phyloP scores from a whole-genome alignment of 2,888 invertebrate species.

The Psylliodes chrysocephalus region DNA sequence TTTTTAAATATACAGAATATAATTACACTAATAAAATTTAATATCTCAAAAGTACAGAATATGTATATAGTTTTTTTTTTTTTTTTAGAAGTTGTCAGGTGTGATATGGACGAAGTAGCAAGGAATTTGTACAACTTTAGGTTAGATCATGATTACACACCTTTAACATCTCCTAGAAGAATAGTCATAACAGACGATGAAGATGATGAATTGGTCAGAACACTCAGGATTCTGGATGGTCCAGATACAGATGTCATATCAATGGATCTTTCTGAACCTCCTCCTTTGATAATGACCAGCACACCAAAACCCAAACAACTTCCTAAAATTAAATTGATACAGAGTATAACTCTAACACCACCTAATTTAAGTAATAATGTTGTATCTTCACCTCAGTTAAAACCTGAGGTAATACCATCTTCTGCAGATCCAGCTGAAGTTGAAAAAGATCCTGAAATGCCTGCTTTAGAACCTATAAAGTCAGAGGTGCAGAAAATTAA shows the following conservation, averaged over 20 bases:
- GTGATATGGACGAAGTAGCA: conserved; percentile 63
- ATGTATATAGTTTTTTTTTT: too few species aligned
- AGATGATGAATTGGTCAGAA: conserved; percentile 61
- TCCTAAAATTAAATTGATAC: conserved; percentile 43
- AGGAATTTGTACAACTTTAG: conserved; percentile 69
- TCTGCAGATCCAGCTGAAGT: conserved; percentile 7
- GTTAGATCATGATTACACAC: conserved; percentile 86
- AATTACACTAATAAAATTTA: too few species aligned
- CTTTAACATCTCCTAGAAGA: conserved; percentile 74
- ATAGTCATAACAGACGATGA: conserved; percentile 38
- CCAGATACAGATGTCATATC: conserved; percentile 40
- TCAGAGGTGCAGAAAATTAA: not conserved
- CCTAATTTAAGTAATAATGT: conserved; percentile 25
- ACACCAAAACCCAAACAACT: conserved; percentile 34
- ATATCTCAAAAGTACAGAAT: too few species aligned
- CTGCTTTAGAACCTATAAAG: conserved; percentile 1
- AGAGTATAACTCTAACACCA: conserved; percentile 40
- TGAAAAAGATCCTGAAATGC: conserved; percentile 12
- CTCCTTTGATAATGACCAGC: conserved; percentile 37
- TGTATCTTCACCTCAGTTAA: conserved; percentile 9
- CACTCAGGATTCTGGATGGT: conserved; percentile 60
- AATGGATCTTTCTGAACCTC: conserved; percentile 33
- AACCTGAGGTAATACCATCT: conserved; percentile 18
- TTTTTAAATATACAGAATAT: too few species aligned
- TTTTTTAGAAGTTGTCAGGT: conserved; percentile 43